phyloP scores from a whole-genome alignment of 2,797 vertebrate species.

The Eulemur mongoz region DNA sequence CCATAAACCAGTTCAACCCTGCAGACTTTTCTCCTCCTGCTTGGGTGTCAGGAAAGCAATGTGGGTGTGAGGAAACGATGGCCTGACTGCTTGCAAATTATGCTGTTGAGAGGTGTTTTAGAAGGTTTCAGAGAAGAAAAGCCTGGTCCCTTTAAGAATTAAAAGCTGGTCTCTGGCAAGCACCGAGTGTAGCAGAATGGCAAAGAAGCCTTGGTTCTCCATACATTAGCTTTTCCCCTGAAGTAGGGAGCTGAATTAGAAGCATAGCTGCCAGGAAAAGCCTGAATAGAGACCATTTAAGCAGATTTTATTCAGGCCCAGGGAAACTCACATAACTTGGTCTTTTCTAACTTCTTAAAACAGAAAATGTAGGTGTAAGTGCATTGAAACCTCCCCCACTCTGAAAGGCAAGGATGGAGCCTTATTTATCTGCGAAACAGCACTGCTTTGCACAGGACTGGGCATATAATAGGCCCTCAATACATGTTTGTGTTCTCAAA shows the following conservation, averaged over 20 bases:
- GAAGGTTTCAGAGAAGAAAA: slow-evolving; percentile 58
- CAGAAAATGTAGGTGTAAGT: slow-evolving; percentile 55
- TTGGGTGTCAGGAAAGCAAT: slow-evolving; percentile 55
- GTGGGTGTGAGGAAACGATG: slow-evolving; percentile 51
- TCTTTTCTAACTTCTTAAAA: slow-evolving; percentile 63
- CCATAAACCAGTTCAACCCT: slow-evolving; percentile 63
- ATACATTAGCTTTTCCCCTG: slow-evolving; percentile 62
- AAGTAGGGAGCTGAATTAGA: slow-evolving; percentile 65
- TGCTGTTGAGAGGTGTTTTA: background rate
- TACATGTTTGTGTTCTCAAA: slow-evolving; percentile 17
- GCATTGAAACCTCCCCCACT: slow-evolving; percentile 9
- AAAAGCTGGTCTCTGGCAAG: slow-evolving; percentile 66
- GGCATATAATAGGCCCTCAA: background rate
- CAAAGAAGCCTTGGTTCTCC: slow-evolving; percentile 61
- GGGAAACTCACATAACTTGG: slow-evolving; percentile 64
- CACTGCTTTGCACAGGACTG: background rate
- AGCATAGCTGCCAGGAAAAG: slow-evolving; percentile 62
- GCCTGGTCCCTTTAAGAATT: slow-evolving; percentile 69
- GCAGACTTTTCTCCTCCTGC: slow-evolving; percentile 40
- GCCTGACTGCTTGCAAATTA: background rate
- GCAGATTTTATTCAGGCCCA: slow-evolving; percentile 67
- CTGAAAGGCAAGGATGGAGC: background rate
- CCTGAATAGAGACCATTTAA: slow-evolving; percentile 70
- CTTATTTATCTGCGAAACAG: slow-evolving; percentile 31
- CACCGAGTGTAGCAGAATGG: slow-evolving; percentile 29